Evolutionary conservation across 2,797 vertebrate species (phyloP).

Genomic region (Pogonophryne albipinna): DNA sequence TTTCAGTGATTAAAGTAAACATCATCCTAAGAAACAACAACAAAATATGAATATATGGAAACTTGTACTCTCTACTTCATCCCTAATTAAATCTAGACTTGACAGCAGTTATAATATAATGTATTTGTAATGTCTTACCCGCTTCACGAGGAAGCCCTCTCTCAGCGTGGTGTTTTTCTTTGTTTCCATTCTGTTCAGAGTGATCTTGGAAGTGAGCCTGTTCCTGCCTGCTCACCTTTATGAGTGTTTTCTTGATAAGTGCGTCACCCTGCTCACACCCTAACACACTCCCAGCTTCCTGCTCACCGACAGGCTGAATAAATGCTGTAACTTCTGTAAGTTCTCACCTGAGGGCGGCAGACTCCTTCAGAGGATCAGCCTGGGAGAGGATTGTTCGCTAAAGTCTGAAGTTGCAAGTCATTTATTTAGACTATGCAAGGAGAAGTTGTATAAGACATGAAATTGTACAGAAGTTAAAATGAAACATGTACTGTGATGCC

Average conservation of each 20-base stretch:
- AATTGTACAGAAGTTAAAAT: neutral
- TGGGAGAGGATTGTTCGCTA: neutral
- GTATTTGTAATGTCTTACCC: slow-evolving; percentile 79
- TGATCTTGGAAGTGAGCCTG: slow-evolving; percentile 21
- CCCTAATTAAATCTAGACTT: neutral
- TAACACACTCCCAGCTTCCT: slow-evolving; percentile 35
- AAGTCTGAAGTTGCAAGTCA: too few species aligned
- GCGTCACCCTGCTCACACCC: slow-evolving; percentile 55
- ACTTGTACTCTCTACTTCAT: neutral
- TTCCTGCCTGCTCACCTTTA: slow-evolving; percentile 46
- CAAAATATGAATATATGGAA: neutral
- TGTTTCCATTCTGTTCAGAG: slow-evolving; percentile 72
- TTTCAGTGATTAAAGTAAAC: neutral
- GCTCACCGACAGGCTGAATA: neutral
- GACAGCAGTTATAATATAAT: neutral
- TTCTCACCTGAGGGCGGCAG: slow-evolving; percentile 49
- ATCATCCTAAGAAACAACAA: neutral
- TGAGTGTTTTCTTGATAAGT: slow-evolving; percentile 12
- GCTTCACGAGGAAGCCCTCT: slow-evolving; percentile 95
- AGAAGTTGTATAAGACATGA: neutral
- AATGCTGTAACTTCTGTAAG: neutral
- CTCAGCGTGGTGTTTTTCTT: slow-evolving; percentile 79
- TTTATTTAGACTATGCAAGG: neutral
- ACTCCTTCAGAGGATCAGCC: slow-evolving; percentile 30
- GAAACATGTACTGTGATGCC: too few species aligned